A percentile compares a stretch with the other conserved stretches of the same genome.
phyloP scores from a whole-genome alignment of 2,888 invertebrate species.

The Lochmaea crataegi region DNA sequence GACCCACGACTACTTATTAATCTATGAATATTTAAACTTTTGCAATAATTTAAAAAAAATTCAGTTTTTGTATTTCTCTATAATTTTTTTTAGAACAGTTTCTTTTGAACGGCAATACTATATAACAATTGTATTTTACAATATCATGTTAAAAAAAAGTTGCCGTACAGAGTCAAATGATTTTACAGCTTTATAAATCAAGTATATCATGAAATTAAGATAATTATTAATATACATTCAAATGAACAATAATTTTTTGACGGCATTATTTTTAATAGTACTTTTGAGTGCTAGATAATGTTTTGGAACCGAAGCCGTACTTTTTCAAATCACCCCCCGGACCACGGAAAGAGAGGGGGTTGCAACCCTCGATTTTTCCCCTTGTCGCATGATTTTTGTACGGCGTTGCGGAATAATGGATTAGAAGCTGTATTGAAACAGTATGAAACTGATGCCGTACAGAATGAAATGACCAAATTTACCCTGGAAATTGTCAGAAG shows the following conservation, averaged over 20 bases:
- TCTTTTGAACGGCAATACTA: not conserved
- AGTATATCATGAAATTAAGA: conserved; percentile 15
- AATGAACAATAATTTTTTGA: conserved; percentile 7
- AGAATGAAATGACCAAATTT: conserved; percentile 16
- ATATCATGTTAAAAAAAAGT: not conserved
- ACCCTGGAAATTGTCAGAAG: conserved; percentile 10
- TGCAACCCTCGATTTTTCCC: conserved; percentile 3
- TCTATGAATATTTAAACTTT: too few relatives aligned
- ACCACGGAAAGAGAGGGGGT: not conserved
- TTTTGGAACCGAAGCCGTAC: conserved; percentile 15
- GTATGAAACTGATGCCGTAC: conserved; percentile 14
- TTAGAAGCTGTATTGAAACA: conserved; percentile 1
- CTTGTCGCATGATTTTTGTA: conserved; percentile 16
- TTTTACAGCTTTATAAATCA: conserved; percentile 11
- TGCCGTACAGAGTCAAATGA: not conserved
- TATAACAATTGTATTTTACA: not conserved
- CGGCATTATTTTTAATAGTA: conserved; percentile 15
- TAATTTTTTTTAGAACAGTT: too few relatives aligned
- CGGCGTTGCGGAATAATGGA: conserved; percentile 9
- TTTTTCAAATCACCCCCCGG: conserved; percentile 1
- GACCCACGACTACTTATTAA: too few relatives aligned
- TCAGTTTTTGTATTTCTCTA: too few relatives aligned
- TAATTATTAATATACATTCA: conserved; percentile 15
- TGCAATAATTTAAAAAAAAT: too few relatives aligned
- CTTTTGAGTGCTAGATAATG: conserved; percentile 10